A percentile compares a stretch with the other conserved stretches of the same genome.
phyloP scores from a whole-genome alignment of 2,888 invertebrate genomes.

The Cantharis rustica region DNA sequence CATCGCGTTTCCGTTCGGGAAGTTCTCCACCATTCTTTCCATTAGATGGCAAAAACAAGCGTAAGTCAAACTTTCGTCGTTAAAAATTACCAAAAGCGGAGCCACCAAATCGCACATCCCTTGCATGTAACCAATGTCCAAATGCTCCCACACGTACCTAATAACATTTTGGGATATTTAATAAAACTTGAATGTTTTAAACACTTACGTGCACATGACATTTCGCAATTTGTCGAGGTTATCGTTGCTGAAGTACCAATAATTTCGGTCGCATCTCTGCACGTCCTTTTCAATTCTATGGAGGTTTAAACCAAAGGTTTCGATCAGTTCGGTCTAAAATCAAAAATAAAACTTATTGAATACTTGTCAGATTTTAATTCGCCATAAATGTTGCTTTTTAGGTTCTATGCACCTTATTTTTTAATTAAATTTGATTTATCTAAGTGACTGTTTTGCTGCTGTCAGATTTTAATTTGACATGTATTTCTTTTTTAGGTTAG shows the following conservation, averaged over 20 bases:
- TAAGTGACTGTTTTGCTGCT: no score
- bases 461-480: no score
- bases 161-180: not conserved
- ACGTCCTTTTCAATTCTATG: constrained; percentile 97
- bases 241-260: constrained; percentile 87
- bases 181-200: not conserved
- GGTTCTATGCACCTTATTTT: no score
- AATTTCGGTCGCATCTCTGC: constrained; percentile 92
- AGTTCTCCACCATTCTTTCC: constrained; percentile 89
- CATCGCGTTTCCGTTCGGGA: constrained; percentile 92
- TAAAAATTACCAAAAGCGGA: constrained; percentile 87
- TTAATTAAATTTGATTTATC: no score
- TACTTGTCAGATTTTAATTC: no score
- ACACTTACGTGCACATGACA: constrained; percentile 91
- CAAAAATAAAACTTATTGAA: not conserved
- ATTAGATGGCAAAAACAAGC: constrained; percentile 91
- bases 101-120: constrained; percentile 98
- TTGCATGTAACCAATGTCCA: constrained; percentile 94
- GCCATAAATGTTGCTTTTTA: no score
- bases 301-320: constrained; percentile 83
- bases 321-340: constrained; percentile 80
- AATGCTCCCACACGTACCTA: constrained; percentile 95
- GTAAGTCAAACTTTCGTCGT: constrained; percentile 89
- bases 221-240: constrained; percentile 92
- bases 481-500: no score